Evolutionary conservation across 2,797 vertebrate species (phyloP).

Genomic region (Dermochelys coriacea): DNA sequence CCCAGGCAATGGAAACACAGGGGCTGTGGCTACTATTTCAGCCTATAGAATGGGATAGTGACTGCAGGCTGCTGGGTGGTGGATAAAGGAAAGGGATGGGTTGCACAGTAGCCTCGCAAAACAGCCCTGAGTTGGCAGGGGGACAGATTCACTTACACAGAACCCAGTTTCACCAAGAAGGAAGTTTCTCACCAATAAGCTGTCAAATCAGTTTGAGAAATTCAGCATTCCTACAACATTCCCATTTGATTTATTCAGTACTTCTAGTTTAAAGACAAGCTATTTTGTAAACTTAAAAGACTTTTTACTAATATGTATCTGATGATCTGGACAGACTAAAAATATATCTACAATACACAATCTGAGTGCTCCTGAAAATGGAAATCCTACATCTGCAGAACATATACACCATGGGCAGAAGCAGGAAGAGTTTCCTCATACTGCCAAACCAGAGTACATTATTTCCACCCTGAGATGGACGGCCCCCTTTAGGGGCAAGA

Average conservation of each 20-base stretch:
- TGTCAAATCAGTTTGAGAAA: not conserved
- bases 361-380: not conserved
- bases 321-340: not conserved
- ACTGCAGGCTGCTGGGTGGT: fast-evolving
- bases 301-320: not conserved
- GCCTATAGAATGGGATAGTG: not conserved
- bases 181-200: not conserved
- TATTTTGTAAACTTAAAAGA: not conserved
- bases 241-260: not conserved
- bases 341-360: not conserved
- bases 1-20: not conserved
- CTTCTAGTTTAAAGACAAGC: not conserved
- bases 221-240: not conserved
- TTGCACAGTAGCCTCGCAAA: not conserved
- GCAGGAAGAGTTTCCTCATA: not conserved
- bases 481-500: not conserved
- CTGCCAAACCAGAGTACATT: not conserved
- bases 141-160: not conserved
- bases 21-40: not conserved
- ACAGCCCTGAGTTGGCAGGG: not conserved
- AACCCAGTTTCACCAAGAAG: not conserved
- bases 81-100: not conserved
- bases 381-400: not conserved
- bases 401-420: not conserved
- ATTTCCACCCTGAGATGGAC: too few species aligned